Evolutionary conservation across 2,113 vertebrate species (phyloP).

Genomic region (Muntiacus muntjak): DNA sequence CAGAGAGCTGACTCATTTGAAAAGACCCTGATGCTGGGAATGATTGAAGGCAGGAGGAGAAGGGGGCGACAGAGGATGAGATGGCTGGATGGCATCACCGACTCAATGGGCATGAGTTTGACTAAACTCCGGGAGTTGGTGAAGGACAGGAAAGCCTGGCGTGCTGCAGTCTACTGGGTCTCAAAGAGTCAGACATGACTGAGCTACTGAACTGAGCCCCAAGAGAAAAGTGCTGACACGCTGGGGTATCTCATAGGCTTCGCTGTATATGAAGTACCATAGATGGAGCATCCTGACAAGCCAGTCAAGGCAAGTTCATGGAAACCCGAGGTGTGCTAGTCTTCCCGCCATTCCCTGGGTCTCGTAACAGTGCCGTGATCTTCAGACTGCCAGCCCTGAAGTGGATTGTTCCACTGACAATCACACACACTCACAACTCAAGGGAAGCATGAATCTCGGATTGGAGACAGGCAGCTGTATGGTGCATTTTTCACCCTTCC

Average conservation of each 20-base stretch:
- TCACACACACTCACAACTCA: neutral
- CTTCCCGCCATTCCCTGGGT: rapidly evolving
- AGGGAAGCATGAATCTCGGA: rapidly evolving
- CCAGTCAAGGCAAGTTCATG: neutral
- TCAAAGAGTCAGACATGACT: rapidly evolving
- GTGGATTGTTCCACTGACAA: rapidly evolving
- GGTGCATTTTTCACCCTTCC: too few relatives aligned
- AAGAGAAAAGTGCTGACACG: neutral
- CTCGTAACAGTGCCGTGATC: rapidly evolving
- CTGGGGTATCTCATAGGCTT: neutral
- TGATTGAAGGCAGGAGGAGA: neutral
- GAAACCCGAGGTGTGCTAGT: rapidly evolving
- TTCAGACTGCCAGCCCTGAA: neutral
- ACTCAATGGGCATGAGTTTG: neutral
- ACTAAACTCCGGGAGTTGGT: neutral
- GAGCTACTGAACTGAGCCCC: neutral
- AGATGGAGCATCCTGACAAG: rapidly evolving
- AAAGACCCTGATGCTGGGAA: neutral
- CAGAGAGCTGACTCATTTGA: neutral
- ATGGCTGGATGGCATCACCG: neutral
- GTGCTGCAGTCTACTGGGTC: neutral
- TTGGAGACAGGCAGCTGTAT: rapidly evolving
- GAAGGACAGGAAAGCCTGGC: neutral
- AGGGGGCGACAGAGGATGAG: neutral
- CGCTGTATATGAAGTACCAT: rapidly evolving